Evolutionary conservation across 2,888 invertebrate species (phyloP).

Genomic region (Heterodera filipjevi): DNA sequence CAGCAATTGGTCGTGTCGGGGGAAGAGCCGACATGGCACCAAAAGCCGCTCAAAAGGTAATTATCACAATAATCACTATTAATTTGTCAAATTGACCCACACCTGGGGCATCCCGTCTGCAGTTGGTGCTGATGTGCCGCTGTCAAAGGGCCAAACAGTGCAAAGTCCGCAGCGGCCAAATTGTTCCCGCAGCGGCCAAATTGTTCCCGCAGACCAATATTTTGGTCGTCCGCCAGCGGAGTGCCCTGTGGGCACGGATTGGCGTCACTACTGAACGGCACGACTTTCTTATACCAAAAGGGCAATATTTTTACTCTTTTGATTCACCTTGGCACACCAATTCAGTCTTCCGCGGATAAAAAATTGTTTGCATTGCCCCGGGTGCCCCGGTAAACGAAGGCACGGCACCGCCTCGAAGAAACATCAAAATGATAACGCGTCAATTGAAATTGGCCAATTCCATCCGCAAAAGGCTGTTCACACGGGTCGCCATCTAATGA

Average conservation of each 20-base stretch:
- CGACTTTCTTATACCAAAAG: background rate
- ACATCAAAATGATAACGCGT: slow-evolving; percentile 58
- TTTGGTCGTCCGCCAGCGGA: slow-evolving; percentile 52
- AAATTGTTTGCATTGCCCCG: slow-evolving; percentile 65
- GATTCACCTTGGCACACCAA: slow-evolving; percentile 57
- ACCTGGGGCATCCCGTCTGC: slow-evolving; percentile 1
- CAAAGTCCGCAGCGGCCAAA: slow-evolving; percentile 40
- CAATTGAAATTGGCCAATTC: slow-evolving; percentile 52
- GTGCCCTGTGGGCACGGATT: slow-evolving; percentile 63
- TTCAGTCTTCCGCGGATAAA: slow-evolving; percentile 56
- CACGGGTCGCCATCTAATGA: slow-evolving; percentile 59
- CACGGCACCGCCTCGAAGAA: slow-evolving; percentile 50
- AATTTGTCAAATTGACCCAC: background rate
- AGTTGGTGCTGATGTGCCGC: background rate
- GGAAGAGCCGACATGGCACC: slow-evolving; percentile 62
- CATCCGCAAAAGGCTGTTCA: slow-evolving; percentile 49
- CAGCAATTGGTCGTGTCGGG: slow-evolving; percentile 65
- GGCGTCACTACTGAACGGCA: background rate
- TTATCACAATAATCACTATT: no score
- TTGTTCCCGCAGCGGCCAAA: slow-evolving; percentile 50
- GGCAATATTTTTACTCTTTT: background rate
- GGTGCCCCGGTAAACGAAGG: slow-evolving; percentile 54
- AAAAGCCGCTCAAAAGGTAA: slow-evolving; percentile 48
- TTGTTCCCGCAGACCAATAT: slow-evolving; percentile 56
- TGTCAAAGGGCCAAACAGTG: background rate